Conservation (phyloP, 2,113 vertebrate genomes). For the Cairina moschata region DNA sequence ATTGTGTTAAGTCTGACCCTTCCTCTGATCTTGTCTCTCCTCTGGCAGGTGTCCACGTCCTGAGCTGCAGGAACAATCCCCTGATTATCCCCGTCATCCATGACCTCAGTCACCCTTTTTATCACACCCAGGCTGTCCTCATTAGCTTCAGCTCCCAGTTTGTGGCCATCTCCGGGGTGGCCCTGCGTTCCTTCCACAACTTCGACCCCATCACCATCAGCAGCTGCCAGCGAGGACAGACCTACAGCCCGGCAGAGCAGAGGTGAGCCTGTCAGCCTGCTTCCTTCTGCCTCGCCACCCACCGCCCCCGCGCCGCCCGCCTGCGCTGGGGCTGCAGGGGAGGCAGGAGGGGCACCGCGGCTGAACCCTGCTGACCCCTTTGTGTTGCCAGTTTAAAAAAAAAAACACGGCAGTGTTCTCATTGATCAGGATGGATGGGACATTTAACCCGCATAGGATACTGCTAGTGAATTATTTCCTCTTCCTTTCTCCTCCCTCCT, state of each 20-base stretch:
- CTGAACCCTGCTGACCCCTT: constrained; percentile 53
- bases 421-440: constrained; percentile 63
- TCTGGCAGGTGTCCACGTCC: constrained; percentile 89
- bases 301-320: background rate
- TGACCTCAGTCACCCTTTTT: constrained; percentile 97
- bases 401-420: constrained; percentile 20
- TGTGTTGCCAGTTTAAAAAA: background rate
- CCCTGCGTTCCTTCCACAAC: constrained; percentile 97
- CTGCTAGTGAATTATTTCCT: constrained; percentile 72
- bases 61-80: constrained; percentile 98
- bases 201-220: constrained; percentile 99
- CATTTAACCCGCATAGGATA: constrained; percentile 65
- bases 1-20: constrained; percentile 75
- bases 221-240: constrained; percentile 97
- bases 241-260: constrained; percentile 94
- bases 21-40: constrained; percentile 72
- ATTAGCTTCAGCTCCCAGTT: constrained; percentile 90
- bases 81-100: constrained; percentile 97
- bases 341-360: constrained; percentile 13
- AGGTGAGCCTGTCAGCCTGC: constrained; percentile 83
- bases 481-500: constrained; percentile 60
- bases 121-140: constrained; percentile 93
- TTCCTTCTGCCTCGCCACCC: constrained; percentile 5
- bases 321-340: background rate
- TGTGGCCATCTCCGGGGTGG: constrained; percentile 96